These are phyloP conservation scores for Ylistrum balloti DNA, from an alignment of 1,140 invertebrate species.

Conservation along the genomic window DNA sequence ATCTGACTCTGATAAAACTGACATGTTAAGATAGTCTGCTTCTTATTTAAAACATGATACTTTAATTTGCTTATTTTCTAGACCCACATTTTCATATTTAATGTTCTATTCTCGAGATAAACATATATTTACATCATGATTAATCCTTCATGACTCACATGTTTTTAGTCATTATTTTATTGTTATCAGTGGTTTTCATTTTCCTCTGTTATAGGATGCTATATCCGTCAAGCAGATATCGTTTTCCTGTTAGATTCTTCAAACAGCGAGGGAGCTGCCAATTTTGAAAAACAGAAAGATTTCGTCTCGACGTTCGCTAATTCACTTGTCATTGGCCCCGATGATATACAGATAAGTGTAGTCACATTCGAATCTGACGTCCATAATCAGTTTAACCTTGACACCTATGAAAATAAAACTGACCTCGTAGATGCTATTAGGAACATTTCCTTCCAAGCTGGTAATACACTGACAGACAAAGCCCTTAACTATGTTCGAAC, in stretches of 20 bases:
- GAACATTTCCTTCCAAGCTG: not conserved
- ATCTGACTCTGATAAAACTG: no score
- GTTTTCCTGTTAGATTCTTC: constrained; percentile 40
- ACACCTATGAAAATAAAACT: constrained; percentile 9
- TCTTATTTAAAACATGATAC: no score
- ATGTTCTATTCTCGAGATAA: no score
- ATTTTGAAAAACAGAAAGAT: constrained; percentile 42
- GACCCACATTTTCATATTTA: no score
- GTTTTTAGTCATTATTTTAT: no score
- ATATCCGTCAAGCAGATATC: not conserved
- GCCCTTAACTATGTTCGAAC: not conserved
- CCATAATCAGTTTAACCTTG: constrained; percentile 39
- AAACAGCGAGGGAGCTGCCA: not conserved
- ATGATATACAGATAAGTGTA: constrained; percentile 25
- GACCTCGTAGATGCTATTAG: not conserved
- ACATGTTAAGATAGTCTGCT: no score
- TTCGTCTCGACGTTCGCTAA: constrained; percentile 30
- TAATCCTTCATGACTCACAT: no score
- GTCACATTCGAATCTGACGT: not conserved
- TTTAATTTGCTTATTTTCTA: no score
- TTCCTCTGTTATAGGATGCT: not conserved
- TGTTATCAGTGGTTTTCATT: no score
- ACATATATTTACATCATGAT: no score
- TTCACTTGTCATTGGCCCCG: not conserved
- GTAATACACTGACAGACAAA: constrained; percentile 28